A percentile compares a stretch with the other conserved stretches of the same genome.
Evolutionary conservation across 2,113 vertebrate species (phyloP).

Genomic region (Hipposideros armiger): DNA sequence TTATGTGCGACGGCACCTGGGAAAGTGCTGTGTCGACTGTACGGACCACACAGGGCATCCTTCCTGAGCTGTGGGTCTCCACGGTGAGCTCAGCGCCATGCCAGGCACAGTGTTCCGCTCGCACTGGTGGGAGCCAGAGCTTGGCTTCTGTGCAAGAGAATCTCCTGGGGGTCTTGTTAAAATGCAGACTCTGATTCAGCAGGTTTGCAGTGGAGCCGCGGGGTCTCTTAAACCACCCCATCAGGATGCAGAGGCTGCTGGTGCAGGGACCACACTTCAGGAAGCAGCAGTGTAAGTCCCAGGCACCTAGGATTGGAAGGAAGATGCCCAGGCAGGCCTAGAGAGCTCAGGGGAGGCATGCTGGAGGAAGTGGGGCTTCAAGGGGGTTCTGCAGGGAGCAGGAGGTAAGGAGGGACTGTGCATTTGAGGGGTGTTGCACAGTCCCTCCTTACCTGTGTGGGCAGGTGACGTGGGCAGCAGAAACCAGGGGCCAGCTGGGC

Average conservation of each 20-base stretch:
- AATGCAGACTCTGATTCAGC: background rate
- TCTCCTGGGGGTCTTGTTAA: background rate
- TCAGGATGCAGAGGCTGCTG: background rate
- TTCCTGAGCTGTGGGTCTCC: background rate
- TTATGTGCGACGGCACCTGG: no score
- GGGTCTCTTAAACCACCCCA: background rate
- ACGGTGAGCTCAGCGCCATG: accelerated
- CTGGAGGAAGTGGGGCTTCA: background rate
- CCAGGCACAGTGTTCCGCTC: background rate
- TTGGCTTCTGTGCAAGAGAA: background rate
- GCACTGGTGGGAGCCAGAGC: background rate
- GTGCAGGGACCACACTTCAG: background rate
- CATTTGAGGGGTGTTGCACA: no score
- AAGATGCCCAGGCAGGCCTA: background rate
- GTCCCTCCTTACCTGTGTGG: no score
- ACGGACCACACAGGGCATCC: background rate
- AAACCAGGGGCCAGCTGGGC: background rate
- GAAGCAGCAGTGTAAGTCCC: background rate
- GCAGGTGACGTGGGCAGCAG: background rate
- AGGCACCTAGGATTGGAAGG: background rate
- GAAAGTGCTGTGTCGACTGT: background rate
- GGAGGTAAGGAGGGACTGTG: background rate
- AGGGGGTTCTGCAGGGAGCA: background rate
- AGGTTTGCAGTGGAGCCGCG: background rate
- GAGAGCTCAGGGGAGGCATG: no score